Percentiles rank a stretch among this genome's conserved stretches.
Conservation (phyloP, 2,888 invertebrate genomes). For the Athetis lepigone region DNA sequence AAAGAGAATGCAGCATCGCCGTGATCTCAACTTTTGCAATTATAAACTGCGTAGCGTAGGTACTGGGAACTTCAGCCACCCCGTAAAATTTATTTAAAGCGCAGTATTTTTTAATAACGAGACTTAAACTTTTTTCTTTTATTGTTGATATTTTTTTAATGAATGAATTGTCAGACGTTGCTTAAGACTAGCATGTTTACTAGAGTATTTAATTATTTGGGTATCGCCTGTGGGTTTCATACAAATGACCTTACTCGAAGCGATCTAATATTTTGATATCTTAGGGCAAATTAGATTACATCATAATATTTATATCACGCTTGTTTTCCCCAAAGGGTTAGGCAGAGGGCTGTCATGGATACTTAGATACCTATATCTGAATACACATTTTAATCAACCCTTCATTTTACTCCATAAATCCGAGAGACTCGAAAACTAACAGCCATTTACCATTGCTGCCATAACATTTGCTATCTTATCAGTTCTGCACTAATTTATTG, state of each 20-base stretch:
- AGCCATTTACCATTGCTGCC: too few species aligned
- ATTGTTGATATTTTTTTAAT: conserved; percentile 4
- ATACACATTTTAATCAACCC: too few species aligned
- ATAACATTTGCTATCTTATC: too few species aligned
- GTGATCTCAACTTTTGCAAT: conserved; percentile 61
- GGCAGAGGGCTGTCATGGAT: neutral
- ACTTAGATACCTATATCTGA: too few species aligned
- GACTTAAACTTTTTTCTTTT: conserved; percentile 30
- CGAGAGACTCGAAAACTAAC: too few species aligned
- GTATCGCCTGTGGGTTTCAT: too few species aligned
- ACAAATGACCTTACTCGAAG: neutral
- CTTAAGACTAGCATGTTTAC: neutral
- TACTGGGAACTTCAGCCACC: conserved; percentile 53
- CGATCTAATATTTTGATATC: neutral
- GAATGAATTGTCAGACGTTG: neutral
- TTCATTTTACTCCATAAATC: too few species aligned
- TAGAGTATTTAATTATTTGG: neutral
- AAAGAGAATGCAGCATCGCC: conserved; percentile 43
- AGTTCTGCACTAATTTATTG: too few species aligned
- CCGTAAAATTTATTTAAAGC: conserved; percentile 52
- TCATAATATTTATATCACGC: neutral
- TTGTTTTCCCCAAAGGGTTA: neutral
- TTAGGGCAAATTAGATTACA: neutral
- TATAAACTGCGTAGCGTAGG: conserved; percentile 54
- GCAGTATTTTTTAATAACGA: conserved; percentile 59